A percentile compares a stretch with the other conserved stretches of the same genome.
Evolutionary conservation across 2,797 vertebrate species (phyloP).

Genomic region (Eupleurogrammus muticus): DNA sequence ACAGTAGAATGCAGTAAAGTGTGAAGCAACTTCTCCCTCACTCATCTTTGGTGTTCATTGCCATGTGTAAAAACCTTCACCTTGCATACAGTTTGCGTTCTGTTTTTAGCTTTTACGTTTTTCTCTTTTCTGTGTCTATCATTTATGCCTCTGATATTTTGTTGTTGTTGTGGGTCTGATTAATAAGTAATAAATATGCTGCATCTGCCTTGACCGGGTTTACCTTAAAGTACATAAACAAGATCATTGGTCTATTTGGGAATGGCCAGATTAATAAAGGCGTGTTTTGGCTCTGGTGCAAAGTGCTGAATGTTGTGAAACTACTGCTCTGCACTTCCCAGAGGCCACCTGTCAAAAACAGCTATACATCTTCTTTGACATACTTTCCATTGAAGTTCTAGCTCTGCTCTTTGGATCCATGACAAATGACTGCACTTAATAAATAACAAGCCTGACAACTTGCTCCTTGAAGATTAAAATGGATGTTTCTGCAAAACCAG

Average conservation of each 20-base stretch:
- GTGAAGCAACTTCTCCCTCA: not conserved
- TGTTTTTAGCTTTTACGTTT: not conserved
- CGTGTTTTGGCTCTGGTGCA: not conserved
- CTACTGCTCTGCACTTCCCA: constrained; percentile 3
- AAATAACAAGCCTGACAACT: not conserved
- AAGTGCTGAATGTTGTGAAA: not conserved
- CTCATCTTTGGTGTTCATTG: not conserved
- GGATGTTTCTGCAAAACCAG: not conserved
- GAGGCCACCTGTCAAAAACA: constrained; percentile 18
- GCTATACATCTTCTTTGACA: not conserved
- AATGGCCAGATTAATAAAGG: constrained; percentile 13
- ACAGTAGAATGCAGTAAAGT: too few species aligned
- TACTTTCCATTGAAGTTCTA: not conserved
- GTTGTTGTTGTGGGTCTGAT: constrained; percentile 14
- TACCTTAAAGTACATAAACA: not conserved
- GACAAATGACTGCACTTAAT: not conserved
- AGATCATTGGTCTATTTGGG: constrained; percentile 11
- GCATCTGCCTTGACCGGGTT: constrained; percentile 9
- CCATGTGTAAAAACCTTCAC: not conserved
- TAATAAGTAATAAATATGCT: constrained; percentile 11
- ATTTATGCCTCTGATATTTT: constrained; percentile 21
- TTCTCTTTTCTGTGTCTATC: not conserved
- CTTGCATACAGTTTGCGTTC: not conserved
- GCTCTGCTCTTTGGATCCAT: not conserved
- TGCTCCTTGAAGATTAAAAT: not conserved